phyloP scores from a whole-genome alignment of 2,797 vertebrate genomes.

The Sphenodon punctatus region DNA sequence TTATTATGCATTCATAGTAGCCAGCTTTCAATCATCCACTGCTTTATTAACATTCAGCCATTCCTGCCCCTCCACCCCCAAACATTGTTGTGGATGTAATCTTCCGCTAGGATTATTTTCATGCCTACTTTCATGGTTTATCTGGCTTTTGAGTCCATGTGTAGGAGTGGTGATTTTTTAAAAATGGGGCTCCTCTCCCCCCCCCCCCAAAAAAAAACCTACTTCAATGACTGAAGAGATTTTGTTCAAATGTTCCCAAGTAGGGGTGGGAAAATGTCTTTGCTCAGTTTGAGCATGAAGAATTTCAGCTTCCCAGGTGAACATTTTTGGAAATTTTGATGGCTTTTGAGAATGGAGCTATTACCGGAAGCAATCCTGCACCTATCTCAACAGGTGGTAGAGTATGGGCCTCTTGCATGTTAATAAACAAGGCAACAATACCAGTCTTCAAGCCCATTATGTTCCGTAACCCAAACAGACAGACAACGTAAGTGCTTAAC shows the following conservation, averaged over 20 bases:
- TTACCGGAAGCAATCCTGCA: neutral
- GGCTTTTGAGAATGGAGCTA: slow-evolving; percentile 14
- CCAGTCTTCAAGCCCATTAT: neutral
- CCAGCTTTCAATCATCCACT: slow-evolving; percentile 41
- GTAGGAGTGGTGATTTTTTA: neutral
- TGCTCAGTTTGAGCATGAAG: slow-evolving; percentile 38
- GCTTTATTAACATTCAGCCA: slow-evolving; percentile 28
- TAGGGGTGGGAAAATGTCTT: neutral
- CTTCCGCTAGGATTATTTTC: slow-evolving; percentile 13
- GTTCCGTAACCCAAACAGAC: too few relatives aligned
- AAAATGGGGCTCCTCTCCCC: neutral
- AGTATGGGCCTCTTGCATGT: neutral
- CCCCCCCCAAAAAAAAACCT: too few relatives aligned
- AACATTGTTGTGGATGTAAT: neutral
- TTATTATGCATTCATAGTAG: slow-evolving; percentile 51
- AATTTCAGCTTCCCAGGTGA: slow-evolving; percentile 44
- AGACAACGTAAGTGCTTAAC: neutral
- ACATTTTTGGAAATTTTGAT: slow-evolving; percentile 56
- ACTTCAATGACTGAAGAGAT: neutral
- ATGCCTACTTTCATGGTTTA: slow-evolving; percentile 5
- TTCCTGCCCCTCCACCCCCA: neutral
- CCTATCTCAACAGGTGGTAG: neutral
- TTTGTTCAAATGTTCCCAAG: neutral
- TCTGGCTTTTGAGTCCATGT: neutral
- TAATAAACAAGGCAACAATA: neutral